Conservation (phyloP, 2,113 vertebrate genomes). For the Eptesicus fuscus region DNA sequence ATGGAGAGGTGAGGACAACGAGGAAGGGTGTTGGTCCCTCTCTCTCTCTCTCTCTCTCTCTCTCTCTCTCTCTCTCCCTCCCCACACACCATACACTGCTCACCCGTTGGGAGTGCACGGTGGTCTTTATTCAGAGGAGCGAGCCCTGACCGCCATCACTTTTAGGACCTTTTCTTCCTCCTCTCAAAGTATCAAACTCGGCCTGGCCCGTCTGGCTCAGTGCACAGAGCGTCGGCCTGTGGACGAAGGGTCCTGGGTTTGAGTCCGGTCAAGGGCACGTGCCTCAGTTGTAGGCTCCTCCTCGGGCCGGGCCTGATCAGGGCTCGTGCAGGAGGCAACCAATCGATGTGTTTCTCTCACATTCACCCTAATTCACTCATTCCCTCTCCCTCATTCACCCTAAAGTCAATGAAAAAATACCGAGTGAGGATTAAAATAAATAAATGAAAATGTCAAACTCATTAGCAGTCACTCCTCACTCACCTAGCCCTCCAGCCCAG, state of each 20-base stretch:
- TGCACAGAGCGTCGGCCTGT: too few relatives aligned
- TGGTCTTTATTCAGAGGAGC: background rate
- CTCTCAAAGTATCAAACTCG: background rate
- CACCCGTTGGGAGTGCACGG: accelerated
- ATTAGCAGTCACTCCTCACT: background rate
- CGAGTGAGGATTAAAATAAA: too few relatives aligned
- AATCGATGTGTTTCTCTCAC: too few relatives aligned
- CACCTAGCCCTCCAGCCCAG: accelerated
- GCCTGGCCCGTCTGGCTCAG: too few relatives aligned
- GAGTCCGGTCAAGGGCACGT: too few relatives aligned
- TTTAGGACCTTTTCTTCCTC: background rate
- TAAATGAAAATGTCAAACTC: background rate
- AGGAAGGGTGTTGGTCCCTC: background rate
- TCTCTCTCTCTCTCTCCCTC: accelerated
- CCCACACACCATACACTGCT: background rate
- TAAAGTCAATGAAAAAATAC: too few relatives aligned
- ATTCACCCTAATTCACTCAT: too few relatives aligned
- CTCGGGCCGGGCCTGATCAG: too few relatives aligned
- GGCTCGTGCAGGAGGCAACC: too few relatives aligned
- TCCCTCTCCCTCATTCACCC: too few relatives aligned
- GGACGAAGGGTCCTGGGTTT: too few relatives aligned
- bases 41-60: accelerated
- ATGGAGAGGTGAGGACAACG: conserved; percentile 89
- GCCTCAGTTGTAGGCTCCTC: too few relatives aligned
- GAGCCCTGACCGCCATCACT: background rate